Evolutionary conservation across 2,888 invertebrate species (phyloP), one percentile per base, ranked within the genome.

Genomic region (Spatulosminthurus flaviceps): DNA sequence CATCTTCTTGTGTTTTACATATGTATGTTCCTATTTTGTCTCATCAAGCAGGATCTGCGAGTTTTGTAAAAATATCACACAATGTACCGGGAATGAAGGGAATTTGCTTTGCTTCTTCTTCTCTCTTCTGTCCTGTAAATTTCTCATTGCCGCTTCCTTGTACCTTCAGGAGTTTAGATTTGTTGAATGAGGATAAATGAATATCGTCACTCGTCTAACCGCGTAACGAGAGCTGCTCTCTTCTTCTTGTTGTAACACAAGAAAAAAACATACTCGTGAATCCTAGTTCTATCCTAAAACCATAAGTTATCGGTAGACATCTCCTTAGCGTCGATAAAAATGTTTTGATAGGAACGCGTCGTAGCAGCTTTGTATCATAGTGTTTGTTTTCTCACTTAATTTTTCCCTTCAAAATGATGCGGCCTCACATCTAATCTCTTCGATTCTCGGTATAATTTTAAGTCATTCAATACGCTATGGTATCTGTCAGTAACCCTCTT

Each of bases 1-100:
- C n/a, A n/a, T n/a, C n/a, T n/a, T n/a, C n/a, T n/a, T n/a, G n/a
- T n/a, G n/a, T n/a, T n/a, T n/a, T n/a, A n/a, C n/a, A n/a, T n/a
- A n/a, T n/a, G n/a, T n/a, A n/a, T n/a, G n/a, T n/a, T n/a, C 16
- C 9, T 51, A 51, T 51, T 51, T 51, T 11, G 51, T n/a, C 51
- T 51, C 51, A 51, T 51, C 51, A 51, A 51, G 51, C 5, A 51
- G n/a, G 51, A 51, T n/a, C 51, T n/a, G n/a, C n/a, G n/a, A 51
- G 51, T 51, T 51, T 51, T 51, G 51, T 51, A 51, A 51, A 51
- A 51, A 51, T 51, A 51, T 51, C 51, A 51, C 51, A 51, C 51
- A 51, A 51, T 51, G 51, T 51, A 51, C 51, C 51, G 51, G 16
- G 51, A 51, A 51, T 11, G 51, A 51, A 51, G 51, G 16, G 51